phyloP scores from a whole-genome alignment of 2,888 invertebrate genomes.

The Pristionchus maxplancki region DNA sequence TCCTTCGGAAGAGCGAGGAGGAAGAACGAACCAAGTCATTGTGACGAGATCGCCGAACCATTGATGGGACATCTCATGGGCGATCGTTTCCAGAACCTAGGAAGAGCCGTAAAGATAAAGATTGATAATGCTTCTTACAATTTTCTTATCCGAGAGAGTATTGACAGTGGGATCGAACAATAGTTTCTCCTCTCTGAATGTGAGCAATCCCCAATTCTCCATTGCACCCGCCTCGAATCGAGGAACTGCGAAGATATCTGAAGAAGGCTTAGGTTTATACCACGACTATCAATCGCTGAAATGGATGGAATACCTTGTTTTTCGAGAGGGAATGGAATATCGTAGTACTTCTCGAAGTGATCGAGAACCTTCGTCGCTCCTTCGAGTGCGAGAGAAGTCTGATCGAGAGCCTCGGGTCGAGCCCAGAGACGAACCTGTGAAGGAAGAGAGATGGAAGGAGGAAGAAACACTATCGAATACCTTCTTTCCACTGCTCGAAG shows the following conservation, averaged over 20 bases:
- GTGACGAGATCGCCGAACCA: constrained; percentile 79
- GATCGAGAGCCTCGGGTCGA: constrained; percentile 83
- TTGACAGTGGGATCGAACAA: constrained; percentile 7
- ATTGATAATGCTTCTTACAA: not conserved
- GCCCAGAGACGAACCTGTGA: constrained; percentile 81
- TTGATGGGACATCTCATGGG: constrained; percentile 91
- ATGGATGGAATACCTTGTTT: constrained; percentile 85
- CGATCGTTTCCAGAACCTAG: constrained; percentile 86
- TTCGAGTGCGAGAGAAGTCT: constrained; percentile 83
- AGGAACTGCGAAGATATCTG: constrained; percentile 88
- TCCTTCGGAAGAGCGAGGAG: not conserved
- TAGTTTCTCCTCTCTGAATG: constrained; percentile 81
- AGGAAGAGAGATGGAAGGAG: not conserved
- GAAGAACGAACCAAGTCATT: constrained; percentile 75
- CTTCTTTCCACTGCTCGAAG: constrained; percentile 80
- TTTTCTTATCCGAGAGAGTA: constrained; percentile 41
- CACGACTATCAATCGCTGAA: not conserved
- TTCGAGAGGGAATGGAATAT: constrained; percentile 89
- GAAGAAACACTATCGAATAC: not conserved
- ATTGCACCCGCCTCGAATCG: constrained; percentile 93
- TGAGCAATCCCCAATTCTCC: constrained; percentile 95
- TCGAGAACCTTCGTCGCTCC: constrained; percentile 81
- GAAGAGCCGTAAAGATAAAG: not conserved
- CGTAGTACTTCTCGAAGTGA: constrained; percentile 86
- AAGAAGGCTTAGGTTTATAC: too few relatives aligned